phyloP scores from a whole-genome alignment of 2,797 vertebrate species.

The Pseudomugil gertrudae region DNA sequence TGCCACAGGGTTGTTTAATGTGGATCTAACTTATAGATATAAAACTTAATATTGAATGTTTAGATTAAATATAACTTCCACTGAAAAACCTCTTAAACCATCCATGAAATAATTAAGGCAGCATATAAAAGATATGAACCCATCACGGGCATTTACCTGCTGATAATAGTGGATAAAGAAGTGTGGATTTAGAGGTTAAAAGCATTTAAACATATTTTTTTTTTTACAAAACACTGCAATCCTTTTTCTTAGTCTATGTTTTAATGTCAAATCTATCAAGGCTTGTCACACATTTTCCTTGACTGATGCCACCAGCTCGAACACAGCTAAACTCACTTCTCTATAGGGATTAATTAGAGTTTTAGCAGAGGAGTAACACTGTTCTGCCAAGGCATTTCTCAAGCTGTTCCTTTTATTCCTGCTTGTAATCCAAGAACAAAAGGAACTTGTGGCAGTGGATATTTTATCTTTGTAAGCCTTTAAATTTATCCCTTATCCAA shows the following conservation, averaged over 20 bases:
- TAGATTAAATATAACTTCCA: background rate
- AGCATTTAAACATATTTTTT: background rate
- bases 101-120: background rate
- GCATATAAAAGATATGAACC: background rate
- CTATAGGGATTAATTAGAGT: slow-evolving; percentile 6
- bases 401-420: background rate
- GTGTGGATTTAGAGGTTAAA: background rate
- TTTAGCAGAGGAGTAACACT: slow-evolving; percentile 1
- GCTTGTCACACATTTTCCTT: background rate
- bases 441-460: slow-evolving; percentile 5
- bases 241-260: background rate
- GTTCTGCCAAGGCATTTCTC: background rate
- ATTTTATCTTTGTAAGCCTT: slow-evolving; percentile 11
- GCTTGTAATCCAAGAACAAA: slow-evolving; percentile 11
- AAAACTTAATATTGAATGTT: background rate
- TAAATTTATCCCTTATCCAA: slow-evolving; percentile 14
- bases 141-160: background rate
- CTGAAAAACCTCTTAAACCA: background rate
- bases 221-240: background rate
- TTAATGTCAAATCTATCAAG: background rate
- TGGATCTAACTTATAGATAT: background rate
- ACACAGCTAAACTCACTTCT: background rate
- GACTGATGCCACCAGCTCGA: background rate
- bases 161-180: background rate
- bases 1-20: background rate